These are phyloP conservation scores for Ibycter americanus DNA, from an alignment of 2,797 vertebrate genomes.

Conservation along the genomic window DNA sequence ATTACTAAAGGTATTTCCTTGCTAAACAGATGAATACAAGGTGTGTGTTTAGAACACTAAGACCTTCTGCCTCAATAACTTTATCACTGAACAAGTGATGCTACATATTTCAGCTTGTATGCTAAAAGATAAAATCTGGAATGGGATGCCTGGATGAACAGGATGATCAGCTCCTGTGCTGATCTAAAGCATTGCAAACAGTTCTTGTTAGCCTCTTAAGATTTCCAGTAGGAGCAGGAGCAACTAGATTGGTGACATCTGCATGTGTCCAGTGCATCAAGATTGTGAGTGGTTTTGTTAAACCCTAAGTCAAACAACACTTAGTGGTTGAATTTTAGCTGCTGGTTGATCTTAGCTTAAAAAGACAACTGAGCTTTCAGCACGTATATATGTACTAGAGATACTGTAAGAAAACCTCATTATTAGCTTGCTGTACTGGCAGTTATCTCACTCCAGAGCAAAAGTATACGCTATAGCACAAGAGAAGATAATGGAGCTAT, in stretches of 20 bases:
- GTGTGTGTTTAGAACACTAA: neutral
- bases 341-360: neutral
- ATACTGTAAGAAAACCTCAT: neutral
- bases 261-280: neutral
- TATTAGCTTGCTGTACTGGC: neutral
- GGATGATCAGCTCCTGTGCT: neutral
- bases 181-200: neutral
- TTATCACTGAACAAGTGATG: neutral
- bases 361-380: neutral
- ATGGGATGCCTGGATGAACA: neutral
- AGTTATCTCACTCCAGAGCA: neutral
- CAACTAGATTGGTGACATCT: neutral
- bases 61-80: neutral
- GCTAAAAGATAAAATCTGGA: neutral
- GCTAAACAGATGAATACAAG: neutral
- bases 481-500: neutral
- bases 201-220: neutral
- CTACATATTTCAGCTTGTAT: neutral
- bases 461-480: neutral
- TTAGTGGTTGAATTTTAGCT: neutral
- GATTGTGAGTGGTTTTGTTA: neutral
- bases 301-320: neutral
- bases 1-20: slow-evolving; percentile 1
- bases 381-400: neutral
- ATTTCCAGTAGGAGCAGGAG: neutral